Evolutionary conservation across 2,113 vertebrate species (phyloP), one percentile per base, ranked within the genome.

Genomic region (Recurvirostra avosetta): DNA sequence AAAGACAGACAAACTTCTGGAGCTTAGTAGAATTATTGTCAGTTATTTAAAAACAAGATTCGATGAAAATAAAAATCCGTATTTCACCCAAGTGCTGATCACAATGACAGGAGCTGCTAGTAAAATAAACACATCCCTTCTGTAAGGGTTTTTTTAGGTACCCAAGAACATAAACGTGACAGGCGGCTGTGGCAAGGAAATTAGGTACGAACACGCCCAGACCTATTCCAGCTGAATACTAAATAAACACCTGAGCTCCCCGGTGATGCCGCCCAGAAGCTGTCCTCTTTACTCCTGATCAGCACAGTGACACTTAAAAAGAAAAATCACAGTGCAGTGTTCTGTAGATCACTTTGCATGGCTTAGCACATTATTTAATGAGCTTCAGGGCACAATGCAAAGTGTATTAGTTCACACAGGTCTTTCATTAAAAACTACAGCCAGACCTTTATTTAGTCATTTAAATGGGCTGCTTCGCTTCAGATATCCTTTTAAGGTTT

Each of bases 101-200:
- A 58, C 71, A 40, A 7, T 90, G 89, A 91, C 87, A 91, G 78
- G 50, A 77, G 23, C 68, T 74, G 79, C 94, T 76, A 40, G 45
- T 82, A 92, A 89, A 92, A 65, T 81, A 95, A 94, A 94, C 58
- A 55, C 41, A 40, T 50, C 32, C 74, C 45, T 81, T 65, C 93
- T 89, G 88, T 41, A 63, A 53, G 43, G 70, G 18, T 36, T 85
- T 87, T 67, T 87, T 40, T 50, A 55, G 63, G 40, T 78, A 67
- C 83, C 71, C 30, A 34, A 55, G 87, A 88, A 94, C 74, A 43
- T 11, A 27, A 50, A 86, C 55, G 63, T 90, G 91, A 86, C 58
- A 80, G 93, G 78, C 2, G 0, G 72, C 67, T 67, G 36, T 25
- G 73, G 77, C 29, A 58, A 79, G 55, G 81, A 83, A 86, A 80